Base-by-base conservation (phyloP, 2,888 invertebrate species). In the Tigriopus californicus region DNA sequence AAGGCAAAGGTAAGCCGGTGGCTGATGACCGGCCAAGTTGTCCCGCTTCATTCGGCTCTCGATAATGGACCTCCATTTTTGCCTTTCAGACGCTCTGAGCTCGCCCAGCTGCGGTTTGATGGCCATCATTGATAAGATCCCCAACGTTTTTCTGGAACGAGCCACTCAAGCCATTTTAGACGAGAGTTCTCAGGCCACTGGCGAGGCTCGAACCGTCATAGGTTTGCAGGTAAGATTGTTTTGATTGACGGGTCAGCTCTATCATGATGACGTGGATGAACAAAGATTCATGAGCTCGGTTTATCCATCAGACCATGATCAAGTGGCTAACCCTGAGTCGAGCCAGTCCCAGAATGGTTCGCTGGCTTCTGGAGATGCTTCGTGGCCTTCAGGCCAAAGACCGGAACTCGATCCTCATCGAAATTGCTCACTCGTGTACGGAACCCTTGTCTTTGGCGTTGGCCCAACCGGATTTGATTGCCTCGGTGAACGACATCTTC, bases 271-370 rank as follows among this genome's bases (percentile, higher is more conserved):
- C 41, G 11, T 47, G 10, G 8, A 18, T 47, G 13, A 47, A 47
- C 13, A 47, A 8, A 12, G 47, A n/a, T 10, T 47, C 18, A 46
- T 44, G 20, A 18, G 12, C 33, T 12, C 13, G 33, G n/a, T 53
- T 46, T 56, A 3, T 33, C 33, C 33, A 33, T 25, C 55, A 56
- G 56, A 56, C 56, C 10, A 56, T 56, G 56, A 46, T 56, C 13
- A 33, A 44, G n/a, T 56, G 56, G 56, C 25, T 56, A 24, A 56
- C 44, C 8, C 1, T 5, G 15, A 44, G 41, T 33, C 33, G 33
- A 33, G 33, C 33, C 4, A 33, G 33, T 33, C 33, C 33, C 8
- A 3, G 33, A 33, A 33, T 33, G 33, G 33, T 33, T 3, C 33
- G 33, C 3, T 33, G 33, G 33, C 33, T 33, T 33, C 33, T 33